Conservation (phyloP, 2,888 invertebrate species). For the Anarsia innoxiella region DNA sequence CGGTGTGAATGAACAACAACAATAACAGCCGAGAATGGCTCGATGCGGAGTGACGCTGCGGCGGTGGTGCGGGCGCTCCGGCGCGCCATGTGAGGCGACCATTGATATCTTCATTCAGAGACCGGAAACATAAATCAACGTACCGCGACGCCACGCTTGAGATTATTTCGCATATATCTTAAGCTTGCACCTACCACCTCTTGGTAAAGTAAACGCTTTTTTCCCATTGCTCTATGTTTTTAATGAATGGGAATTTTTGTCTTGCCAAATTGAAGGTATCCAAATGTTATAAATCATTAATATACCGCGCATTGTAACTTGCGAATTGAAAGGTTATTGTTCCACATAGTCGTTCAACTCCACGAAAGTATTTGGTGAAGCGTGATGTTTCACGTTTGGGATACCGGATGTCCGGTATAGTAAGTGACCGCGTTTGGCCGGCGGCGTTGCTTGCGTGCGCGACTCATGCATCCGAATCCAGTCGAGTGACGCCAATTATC, state of each 20-base stretch:
- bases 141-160: conserved; percentile 36
- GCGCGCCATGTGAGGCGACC: conserved; percentile 46
- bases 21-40: conserved; percentile 26
- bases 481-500: conserved; percentile 41
- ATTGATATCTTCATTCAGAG: conserved; percentile 63
- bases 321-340: conserved; percentile 1
- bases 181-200: conserved; percentile 19
- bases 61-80: conserved; percentile 27
- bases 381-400: conserved; percentile 3
- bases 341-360: conserved; percentile 17
- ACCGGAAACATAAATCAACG: conserved; percentile 67
- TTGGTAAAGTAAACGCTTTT: too few species aligned
- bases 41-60: too few species aligned
- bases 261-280: too few species aligned
- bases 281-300: too few species aligned
- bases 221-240: conserved; percentile 9
- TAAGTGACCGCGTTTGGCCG: conserved; percentile 17
- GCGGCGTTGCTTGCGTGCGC: conserved; percentile 16
- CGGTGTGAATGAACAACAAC: conserved; percentile 49
- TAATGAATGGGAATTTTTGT: too few species aligned
- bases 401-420: conserved; percentile 12
- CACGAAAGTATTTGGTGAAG: conserved; percentile 12
- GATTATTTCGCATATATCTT: conserved; percentile 30
- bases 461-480: conserved; percentile 27
- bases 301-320: too few species aligned